Evolutionary conservation across 2,888 invertebrate species (phyloP).

Genomic region (Magallana nippona): DNA sequence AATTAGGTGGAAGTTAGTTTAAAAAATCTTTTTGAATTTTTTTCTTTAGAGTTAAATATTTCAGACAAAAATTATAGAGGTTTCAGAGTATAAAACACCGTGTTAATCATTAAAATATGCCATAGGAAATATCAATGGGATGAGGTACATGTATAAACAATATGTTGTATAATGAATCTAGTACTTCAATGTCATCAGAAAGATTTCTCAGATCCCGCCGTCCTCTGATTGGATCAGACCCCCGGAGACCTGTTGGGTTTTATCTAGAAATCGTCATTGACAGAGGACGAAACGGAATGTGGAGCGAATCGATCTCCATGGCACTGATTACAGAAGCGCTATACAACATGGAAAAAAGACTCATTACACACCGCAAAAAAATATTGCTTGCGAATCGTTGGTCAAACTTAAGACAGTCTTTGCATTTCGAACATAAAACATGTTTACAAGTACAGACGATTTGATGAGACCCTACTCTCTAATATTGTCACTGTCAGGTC

Average conservation of each 20-base stretch:
- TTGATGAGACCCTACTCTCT: background rate
- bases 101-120: too few species aligned
- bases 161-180: background rate
- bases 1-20: too few species aligned
- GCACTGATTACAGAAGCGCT: background rate
- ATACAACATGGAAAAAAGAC: background rate
- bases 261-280: constrained; percentile 29
- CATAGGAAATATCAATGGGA: too few species aligned
- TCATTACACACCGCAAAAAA: background rate
- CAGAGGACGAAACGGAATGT: background rate
- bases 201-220: background rate
- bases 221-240: background rate
- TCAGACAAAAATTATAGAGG: too few species aligned
- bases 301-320: background rate
- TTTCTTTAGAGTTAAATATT: too few species aligned
- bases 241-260: constrained; percentile 34
- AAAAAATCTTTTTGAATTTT: too few species aligned
- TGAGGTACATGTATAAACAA: too few species aligned
- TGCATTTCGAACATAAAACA: background rate
- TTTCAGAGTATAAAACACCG: too few species aligned
- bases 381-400: background rate
- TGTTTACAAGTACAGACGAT: too few species aligned
- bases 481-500: constrained; percentile 45
- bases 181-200: background rate
- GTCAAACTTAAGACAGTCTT: too few species aligned